Evolutionary conservation across 2,888 invertebrate species (phyloP), one percentile per base, ranked within the genome.

Genomic region (Barypeithes pellucidus): DNA sequence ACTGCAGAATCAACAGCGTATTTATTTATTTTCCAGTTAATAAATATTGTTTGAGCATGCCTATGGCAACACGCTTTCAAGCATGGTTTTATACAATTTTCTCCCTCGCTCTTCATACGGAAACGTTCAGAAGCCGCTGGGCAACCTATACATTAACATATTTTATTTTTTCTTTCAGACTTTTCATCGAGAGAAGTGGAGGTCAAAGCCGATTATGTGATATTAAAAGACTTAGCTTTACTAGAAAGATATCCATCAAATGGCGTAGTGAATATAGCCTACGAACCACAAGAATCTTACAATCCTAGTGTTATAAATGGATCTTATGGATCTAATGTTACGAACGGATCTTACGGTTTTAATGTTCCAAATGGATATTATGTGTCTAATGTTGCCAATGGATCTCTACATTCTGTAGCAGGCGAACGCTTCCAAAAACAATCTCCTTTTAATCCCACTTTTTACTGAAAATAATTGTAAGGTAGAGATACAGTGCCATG

Each of bases 131-230:
- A n/a, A n/a, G n/a, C n/a, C n/a, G n/a, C n/a, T n/a, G n/a, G n/a
- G n/a, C n/a, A n/a, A n/a, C n/a, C n/a, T n/a, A n/a, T n/a, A n/a
- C n/a, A n/a, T n/a, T n/a, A n/a, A n/a, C n/a, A n/a, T n/a, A n/a
- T n/a, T 14, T 11, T 20, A 3, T 29, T 9, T 67, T 16, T 60
- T 45, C 57, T 63, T 61, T 29, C 61, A 75, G 75, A 75, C 69
- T 75, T 54, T 59, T 59, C 75, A n/a, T 73, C 75, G 39, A 70
- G 73, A 36, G 75, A 75, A 29, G 75, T 75, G 50, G 70, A 75
- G 54, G 75, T 75, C 36, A 69, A 43, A 24, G 73, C 54, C 29
- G 73, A 75, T 36, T 73, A 70, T 60, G 75, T 75, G 54, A 73
- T 75, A 62, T 39, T 75, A 22, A 73, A 63, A 67, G 73, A 75